phyloP scores from a whole-genome alignment of 2,797 vertebrate species.

The Cossypha heuglini region DNA sequence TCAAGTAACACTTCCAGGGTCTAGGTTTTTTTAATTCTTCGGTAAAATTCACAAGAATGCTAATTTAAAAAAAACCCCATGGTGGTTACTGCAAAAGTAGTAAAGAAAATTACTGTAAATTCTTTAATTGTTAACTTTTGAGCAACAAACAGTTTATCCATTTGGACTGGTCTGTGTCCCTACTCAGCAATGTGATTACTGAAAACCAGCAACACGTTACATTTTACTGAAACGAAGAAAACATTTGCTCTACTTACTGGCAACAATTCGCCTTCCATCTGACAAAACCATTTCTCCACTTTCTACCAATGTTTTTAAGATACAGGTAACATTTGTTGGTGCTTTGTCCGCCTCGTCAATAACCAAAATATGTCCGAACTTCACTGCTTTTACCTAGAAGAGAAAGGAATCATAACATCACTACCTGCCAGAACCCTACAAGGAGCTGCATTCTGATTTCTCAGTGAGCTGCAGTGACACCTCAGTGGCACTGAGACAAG shows the following conservation, averaged over 20 bases:
- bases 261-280: slow-evolving; percentile 90
- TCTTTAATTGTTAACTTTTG: not conserved
- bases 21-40: not conserved
- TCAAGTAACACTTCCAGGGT: not conserved
- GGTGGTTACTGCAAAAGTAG: not conserved
- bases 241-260: slow-evolving; percentile 75
- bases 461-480: not conserved
- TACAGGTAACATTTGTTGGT: slow-evolving; percentile 95
- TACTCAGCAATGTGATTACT: not conserved
- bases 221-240: not conserved
- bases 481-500: not conserved
- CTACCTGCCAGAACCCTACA: not conserved
- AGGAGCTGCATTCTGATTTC: not conserved
- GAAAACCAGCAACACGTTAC: not conserved
- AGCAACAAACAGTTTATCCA: not conserved
- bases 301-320: slow-evolving; percentile 97
- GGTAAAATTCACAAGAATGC: not conserved
- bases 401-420: slow-evolving; percentile 33
- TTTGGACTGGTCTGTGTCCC: not conserved
- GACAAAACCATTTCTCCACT: slow-evolving; percentile 97
- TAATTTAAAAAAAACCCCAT: not conserved
- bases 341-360: slow-evolving; percentile 98
- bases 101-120: not conserved
- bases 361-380: slow-evolving; percentile 89
- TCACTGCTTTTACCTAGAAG: slow-evolving; percentile 92